These are phyloP conservation scores for Hippocampus comes DNA, from an alignment of 2,113 vertebrate species.

Conservation along the genomic window DNA sequence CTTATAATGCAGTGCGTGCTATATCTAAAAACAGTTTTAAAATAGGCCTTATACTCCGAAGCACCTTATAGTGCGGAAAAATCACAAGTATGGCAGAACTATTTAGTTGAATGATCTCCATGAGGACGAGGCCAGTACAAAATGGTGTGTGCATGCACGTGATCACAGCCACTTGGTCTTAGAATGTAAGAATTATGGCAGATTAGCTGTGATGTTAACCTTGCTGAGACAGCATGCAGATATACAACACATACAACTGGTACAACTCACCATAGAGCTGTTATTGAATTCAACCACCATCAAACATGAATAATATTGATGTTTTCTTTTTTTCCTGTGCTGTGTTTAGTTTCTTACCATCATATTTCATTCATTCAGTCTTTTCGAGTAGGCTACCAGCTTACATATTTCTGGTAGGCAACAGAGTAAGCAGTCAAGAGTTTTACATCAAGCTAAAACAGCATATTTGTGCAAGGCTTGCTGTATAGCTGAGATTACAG, in stretches of 20 bases:
- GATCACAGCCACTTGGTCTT: conserved; percentile 53
- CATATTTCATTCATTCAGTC: not conserved
- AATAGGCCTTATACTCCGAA: too few species aligned
- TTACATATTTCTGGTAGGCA: conserved; percentile 1
- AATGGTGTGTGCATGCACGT: conserved; percentile 33
- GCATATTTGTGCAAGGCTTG: conserved; percentile 22
- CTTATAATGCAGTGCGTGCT: too few species aligned
- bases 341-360: not conserved
- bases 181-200: conserved; percentile 42
- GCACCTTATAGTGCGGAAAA: too few species aligned
- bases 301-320: not conserved
- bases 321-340: not conserved
- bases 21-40: too few species aligned
- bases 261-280: conserved; percentile 24
- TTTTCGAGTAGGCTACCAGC: not conserved
- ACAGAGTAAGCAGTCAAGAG: not conserved
- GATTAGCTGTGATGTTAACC: conserved; percentile 37
- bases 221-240: conserved; percentile 6
- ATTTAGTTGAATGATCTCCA: conserved; percentile 22
- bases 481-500: conserved; percentile 54
- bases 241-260: not conserved
- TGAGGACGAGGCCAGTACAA: conserved; percentile 34
- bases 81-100: conserved; percentile 27
- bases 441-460: not conserved
- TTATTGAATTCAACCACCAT: conserved; percentile 4